Base-by-base conservation (phyloP, 2,888 invertebrate species). In the Trissoscelio sp. region DNA sequence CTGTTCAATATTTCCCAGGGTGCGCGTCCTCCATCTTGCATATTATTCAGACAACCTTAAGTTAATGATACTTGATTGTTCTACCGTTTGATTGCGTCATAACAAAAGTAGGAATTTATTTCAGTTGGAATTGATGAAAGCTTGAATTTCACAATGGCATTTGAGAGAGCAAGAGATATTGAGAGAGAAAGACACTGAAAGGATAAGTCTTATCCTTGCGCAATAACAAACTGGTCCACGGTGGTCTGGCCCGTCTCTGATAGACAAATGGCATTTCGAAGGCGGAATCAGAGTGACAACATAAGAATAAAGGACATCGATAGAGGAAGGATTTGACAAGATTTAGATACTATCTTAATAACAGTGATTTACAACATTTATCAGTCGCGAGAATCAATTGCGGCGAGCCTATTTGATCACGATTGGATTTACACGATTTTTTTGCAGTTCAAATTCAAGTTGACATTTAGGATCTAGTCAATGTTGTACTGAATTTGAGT, bases 261-360 rank as follows among this genome's bases (percentile, higher is more conserved):
- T 39, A 66, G 62, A 58, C 58, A 44, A 62, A 51, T 46, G 78
- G 44, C 53, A 79, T 74, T 42, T 74, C 39, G 53, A 78, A 46
- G 37, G 34, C 58, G 53, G 67, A 77, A 48, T 64, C 39, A 58
- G 85, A 88, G 88, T 86, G 89, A 88, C 87, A 89, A 89, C 88
- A 86, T 83, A 83, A 73, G 88, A 87, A 89, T 87, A 89, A 89
- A 88, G 83, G 87, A 87, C 88, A 88, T 86, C 88, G 85, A 88
- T 88, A 85, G 84, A 86, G 84, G 82, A 82, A 84, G 84, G 85
- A 87, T 89, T 89, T 87, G 87, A 88, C 88, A 86, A 88, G 89
- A 89, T 88, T 89, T 88, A 89, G 89, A 89, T 89, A 80, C 24
- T 86, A 89, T 89, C 88, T 82, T 75, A 84, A 82, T 78, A 81